Conservation (phyloP, 2,888 invertebrate genomes). For the Linnaemya tessellans region DNA sequence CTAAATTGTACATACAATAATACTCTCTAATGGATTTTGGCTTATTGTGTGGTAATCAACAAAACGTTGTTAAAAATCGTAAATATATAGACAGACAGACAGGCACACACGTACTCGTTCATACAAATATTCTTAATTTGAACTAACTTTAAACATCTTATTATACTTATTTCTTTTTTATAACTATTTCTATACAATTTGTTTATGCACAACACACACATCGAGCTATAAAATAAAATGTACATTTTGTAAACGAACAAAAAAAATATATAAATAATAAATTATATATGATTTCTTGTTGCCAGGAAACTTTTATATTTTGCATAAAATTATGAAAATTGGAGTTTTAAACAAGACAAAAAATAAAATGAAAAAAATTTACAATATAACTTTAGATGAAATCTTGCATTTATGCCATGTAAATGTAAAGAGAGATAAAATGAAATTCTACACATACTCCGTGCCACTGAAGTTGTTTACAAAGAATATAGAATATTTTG, state of each 20-base stretch:
- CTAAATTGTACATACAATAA: constrained; percentile 23
- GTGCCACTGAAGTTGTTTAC: background rate
- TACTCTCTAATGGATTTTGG: constrained; percentile 71
- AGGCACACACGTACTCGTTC: background rate
- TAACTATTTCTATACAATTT: constrained; percentile 3
- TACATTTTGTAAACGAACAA: background rate
- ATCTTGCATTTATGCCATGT: constrained; percentile 7
- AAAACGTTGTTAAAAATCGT: constrained; percentile 53
- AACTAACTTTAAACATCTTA: constrained; percentile 35
- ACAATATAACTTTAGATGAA: background rate
- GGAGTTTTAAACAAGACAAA: background rate
- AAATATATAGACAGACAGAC: constrained; percentile 1
- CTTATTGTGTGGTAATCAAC: constrained; percentile 71
- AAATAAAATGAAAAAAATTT: background rate
- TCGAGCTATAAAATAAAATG: constrained; percentile 29
- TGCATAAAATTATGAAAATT: constrained; percentile 7
- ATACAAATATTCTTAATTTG: constrained; percentile 5
- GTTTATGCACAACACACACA: constrained; percentile 45
- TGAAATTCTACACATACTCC: background rate
- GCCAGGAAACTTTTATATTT: constrained; percentile 48
- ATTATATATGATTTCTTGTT: constrained; percentile 10
- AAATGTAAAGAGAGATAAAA: background rate
- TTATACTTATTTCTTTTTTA: constrained; percentile 1
- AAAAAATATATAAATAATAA: constrained; percentile 5
- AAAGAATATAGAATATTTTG: background rate